These are phyloP conservation scores for Cheilosia grossa DNA, from an alignment of 2,888 invertebrate genomes.

Conservation along the genomic window DNA sequence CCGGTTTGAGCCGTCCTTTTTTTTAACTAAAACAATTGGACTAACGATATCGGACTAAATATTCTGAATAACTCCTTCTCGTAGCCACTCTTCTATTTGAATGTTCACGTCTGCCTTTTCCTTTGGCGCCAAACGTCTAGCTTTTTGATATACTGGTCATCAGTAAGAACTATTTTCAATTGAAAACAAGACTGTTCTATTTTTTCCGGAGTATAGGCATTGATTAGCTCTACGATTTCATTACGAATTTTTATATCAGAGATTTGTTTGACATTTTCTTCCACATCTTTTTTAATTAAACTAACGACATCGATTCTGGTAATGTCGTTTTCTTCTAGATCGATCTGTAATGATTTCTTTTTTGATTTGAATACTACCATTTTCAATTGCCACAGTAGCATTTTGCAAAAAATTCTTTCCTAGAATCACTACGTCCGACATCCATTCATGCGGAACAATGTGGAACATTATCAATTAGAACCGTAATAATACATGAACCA, in stretches of 20 bases:
- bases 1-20: slow-evolving; percentile 60
- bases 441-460: slow-evolving; percentile 25
- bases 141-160: slow-evolving; percentile 26
- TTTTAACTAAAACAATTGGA: slow-evolving; percentile 76
- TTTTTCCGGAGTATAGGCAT: not conserved
- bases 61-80: slow-evolving; percentile 77
- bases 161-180: not conserved
- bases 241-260: not conserved
- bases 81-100: slow-evolving; percentile 77
- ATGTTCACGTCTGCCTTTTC: slow-evolving; percentile 69
- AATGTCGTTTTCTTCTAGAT: slow-evolving; percentile 18
- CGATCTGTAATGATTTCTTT: not conserved
- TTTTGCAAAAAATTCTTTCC: slow-evolving; percentile 2
- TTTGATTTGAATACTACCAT: slow-evolving; percentile 8
- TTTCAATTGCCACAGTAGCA: not conserved
- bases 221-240: not conserved
- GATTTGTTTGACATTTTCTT: slow-evolving; percentile 3
- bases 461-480: slow-evolving; percentile 30
- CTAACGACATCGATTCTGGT: not conserved
- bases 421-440: not conserved
- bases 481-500: slow-evolving; percentile 24
- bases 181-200: not conserved
- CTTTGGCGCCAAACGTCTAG: slow-evolving; percentile 51
- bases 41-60: slow-evolving; percentile 79
- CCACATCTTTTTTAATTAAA: not conserved